Evolutionary conservation across 2,113 vertebrate genomes (phyloP).

Genomic region (Alosa alosa): DNA sequence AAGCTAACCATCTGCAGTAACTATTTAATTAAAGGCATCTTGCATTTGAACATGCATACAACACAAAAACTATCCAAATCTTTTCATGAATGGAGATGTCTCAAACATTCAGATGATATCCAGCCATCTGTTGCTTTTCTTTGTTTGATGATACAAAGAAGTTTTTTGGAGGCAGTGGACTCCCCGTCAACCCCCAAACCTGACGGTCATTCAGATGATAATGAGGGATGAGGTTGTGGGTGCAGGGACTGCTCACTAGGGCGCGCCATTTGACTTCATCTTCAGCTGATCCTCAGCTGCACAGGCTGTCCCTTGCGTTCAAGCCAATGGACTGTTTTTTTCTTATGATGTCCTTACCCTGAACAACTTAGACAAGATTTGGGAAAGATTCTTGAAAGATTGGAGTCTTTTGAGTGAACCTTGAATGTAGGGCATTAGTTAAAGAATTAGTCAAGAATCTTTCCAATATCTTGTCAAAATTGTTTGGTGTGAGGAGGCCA

Average conservation of each 20-base stretch:
- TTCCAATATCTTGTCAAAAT: too few species aligned
- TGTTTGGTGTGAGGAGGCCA: too few species aligned
- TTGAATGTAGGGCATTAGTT: too few species aligned
- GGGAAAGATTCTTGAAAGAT: too few species aligned
- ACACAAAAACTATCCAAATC: conserved; percentile 13
- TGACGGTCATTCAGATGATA: conserved; percentile 42
- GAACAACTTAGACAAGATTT: too few species aligned
- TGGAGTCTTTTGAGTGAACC: too few species aligned
- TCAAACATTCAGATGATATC: conserved; percentile 28
- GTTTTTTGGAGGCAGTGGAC: conserved; percentile 25
- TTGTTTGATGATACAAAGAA: conserved; percentile 44
- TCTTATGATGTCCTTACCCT: too few species aligned
- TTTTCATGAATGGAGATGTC: background rate
- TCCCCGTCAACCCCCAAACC: conserved; percentile 10
- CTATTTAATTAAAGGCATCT: conserved; percentile 11
- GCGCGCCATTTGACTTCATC: background rate
- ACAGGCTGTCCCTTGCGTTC: background rate
- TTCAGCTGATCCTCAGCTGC: background rate
- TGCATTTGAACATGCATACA: conserved; percentile 19
- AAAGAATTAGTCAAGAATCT: too few species aligned
- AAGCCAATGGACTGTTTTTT: too few species aligned
- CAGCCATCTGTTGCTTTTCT: conserved; percentile 49
- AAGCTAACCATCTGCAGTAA: conserved; percentile 36
- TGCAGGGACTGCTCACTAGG: conserved; percentile 28
- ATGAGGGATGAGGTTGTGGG: background rate